These are phyloP conservation scores for Dipus sagitta DNA, from an alignment of 2,797 vertebrate genomes.

Conservation along the genomic window DNA sequence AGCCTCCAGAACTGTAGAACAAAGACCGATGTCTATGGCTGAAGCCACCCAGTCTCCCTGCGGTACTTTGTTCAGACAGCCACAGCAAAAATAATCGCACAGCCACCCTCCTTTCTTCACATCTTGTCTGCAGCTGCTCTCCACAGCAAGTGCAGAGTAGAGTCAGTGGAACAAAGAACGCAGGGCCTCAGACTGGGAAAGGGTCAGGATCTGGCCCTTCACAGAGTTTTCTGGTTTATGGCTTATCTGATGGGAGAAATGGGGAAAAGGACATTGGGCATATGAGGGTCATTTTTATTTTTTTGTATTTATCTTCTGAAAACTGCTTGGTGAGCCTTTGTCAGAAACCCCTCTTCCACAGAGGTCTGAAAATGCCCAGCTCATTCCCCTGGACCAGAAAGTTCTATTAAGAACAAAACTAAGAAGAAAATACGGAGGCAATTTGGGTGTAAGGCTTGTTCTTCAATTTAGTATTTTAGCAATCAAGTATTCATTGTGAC, in stretches of 20 bases:
- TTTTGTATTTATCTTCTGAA: neutral
- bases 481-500: neutral
- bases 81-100: neutral
- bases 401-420: neutral
- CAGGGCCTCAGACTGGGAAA: slow-evolving; percentile 22
- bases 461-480: neutral
- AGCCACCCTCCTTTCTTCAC: neutral
- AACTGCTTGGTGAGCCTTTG: neutral
- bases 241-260: neutral
- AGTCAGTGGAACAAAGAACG: slow-evolving; percentile 5
- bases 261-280: neutral
- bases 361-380: neutral
- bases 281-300: neutral
- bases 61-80: neutral
- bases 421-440: neutral
- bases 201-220: neutral
- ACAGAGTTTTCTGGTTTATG: neutral
- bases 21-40: neutral
- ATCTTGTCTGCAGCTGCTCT: neutral
- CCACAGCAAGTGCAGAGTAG: neutral
- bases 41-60: neutral
- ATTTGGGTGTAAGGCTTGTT: neutral
- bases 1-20: neutral
- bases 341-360: neutral
- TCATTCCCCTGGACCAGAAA: neutral